These are phyloP conservation scores for Aphelenchoides bicaudatus DNA, from an alignment of 2,888 invertebrate genomes.

Conservation along the genomic window DNA sequence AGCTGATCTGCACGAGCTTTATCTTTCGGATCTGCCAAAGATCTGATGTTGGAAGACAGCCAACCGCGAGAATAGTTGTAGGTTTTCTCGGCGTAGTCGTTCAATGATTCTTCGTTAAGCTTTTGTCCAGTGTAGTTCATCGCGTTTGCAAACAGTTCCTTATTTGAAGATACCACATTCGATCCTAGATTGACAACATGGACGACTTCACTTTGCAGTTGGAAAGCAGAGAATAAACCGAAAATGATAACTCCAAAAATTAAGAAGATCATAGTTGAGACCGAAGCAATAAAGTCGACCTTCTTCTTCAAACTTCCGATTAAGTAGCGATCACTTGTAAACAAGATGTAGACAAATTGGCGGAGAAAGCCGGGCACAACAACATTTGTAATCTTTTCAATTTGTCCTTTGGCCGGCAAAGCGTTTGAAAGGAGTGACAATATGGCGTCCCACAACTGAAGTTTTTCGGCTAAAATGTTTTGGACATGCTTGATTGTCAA, in stretches of 20 bases:
- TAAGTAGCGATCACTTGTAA: slow-evolving; percentile 41
- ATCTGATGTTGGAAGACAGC: slow-evolving; percentile 55
- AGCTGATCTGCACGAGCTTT: slow-evolving; percentile 55
- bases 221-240: slow-evolving; percentile 51
- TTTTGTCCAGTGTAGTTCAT: slow-evolving; percentile 57
- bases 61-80: slow-evolving; percentile 57
- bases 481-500: too few relatives aligned
- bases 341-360: slow-evolving; percentile 52
- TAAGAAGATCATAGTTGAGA: slow-evolving; percentile 54
- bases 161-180: slow-evolving; percentile 50
- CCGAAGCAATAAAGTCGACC: slow-evolving; percentile 58
- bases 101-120: slow-evolving; percentile 54
- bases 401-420: too few relatives aligned
- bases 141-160: slow-evolving; percentile 53
- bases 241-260: slow-evolving; percentile 47
- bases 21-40: slow-evolving; percentile 53
- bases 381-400: slow-evolving; percentile 45
- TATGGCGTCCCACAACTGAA: too few relatives aligned
- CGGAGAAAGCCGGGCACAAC: slow-evolving; percentile 56
- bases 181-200: slow-evolving; percentile 50
- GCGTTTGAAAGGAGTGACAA: too few relatives aligned
- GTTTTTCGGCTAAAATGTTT: too few relatives aligned
- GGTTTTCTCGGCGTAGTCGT: slow-evolving; percentile 59
- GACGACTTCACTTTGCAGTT: slow-evolving; percentile 53
- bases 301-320: slow-evolving; percentile 29